Evolutionary conservation across 2,888 invertebrate genomes (phyloP).

Genomic region (Microctonus brassicae): DNA sequence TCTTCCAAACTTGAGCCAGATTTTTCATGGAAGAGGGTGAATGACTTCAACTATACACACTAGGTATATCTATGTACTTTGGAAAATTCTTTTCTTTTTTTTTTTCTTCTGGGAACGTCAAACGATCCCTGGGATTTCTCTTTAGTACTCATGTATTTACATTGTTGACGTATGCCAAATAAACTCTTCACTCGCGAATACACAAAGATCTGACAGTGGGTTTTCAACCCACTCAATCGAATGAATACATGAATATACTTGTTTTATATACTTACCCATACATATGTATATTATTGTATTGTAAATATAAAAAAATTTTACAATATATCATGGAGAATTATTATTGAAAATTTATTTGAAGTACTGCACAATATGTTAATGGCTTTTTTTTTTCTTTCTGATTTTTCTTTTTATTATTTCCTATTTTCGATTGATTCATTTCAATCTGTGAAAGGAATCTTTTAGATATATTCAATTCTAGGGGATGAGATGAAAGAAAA

Average conservation of each 20-base stretch:
- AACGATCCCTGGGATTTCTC: constrained; percentile 32
- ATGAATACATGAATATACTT: background rate
- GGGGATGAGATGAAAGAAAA: background rate
- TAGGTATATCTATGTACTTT: background rate
- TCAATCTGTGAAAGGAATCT: background rate
- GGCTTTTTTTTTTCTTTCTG: background rate
- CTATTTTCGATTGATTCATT: background rate
- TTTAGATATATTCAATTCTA: background rate
- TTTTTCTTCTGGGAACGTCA: constrained; percentile 20
- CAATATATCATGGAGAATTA: no score
- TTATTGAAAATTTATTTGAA: no score
- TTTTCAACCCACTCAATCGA: constrained; percentile 6
- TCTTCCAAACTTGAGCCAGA: constrained; percentile 23
- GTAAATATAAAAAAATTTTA: background rate
- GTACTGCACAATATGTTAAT: no score
- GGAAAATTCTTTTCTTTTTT: background rate
- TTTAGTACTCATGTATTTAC: constrained; percentile 29
- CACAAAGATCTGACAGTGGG: background rate
- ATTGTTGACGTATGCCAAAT: constrained; percentile 32
- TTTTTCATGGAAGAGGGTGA: constrained; percentile 17
- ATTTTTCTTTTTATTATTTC: background rate
- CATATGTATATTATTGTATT: background rate
- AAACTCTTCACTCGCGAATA: constrained; percentile 25
- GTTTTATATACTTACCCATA: no score
- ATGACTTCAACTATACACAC: constrained; percentile 28